Base-by-base conservation (phyloP, 1,140 invertebrate genomes). In the Pseudomyrmex concolor region DNA sequence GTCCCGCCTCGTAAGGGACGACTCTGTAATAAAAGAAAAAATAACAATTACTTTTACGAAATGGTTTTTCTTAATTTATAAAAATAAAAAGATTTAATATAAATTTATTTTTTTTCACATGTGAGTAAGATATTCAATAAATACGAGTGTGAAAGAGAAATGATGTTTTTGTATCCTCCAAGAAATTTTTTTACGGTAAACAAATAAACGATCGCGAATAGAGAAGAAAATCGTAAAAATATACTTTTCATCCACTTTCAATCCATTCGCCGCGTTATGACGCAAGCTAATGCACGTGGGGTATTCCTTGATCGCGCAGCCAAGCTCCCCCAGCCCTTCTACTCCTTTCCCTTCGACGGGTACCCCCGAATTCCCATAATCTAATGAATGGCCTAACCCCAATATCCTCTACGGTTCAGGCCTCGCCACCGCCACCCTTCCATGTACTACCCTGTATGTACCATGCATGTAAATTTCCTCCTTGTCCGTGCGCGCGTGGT, bases 301-400 rank as follows among this genome's bases (percentile, higher is more conserved):
- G 85, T 82, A 63, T 63, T 90, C 71, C 86, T 83, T 84, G 90
- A 92, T 90, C 90, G 90, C 86, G 83, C 80, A 89, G 83, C 81
- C 89, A 73, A 64, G 51, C 87, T 88, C 0, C 5, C 34, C 51
- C 67, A 88, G n/a, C 68, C 45, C 78, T 86, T 82, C 67, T 45
- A 60, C 86, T 70, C 80, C 77, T 86, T 77, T 71, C 78, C 88
- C 77, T 82, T 83, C 57, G 73, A 63, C 60, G 80, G 82, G 82
- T 51, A 89, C 87, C 90, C 81, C 86, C 89, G 88, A 93, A 93
- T 93, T 94, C 92, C 87, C 91, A 90, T 94, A 93, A 94, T 94
- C 93, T 93, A 94, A 93, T 93, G 93, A 93, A 93, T 92, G 90
- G 89, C 84, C 89, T 88, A 86, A 91, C 89, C 91, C 89, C 91